Conservation (phyloP, 1,140 invertebrate genomes). For the Drosophila aff. region DNA sequence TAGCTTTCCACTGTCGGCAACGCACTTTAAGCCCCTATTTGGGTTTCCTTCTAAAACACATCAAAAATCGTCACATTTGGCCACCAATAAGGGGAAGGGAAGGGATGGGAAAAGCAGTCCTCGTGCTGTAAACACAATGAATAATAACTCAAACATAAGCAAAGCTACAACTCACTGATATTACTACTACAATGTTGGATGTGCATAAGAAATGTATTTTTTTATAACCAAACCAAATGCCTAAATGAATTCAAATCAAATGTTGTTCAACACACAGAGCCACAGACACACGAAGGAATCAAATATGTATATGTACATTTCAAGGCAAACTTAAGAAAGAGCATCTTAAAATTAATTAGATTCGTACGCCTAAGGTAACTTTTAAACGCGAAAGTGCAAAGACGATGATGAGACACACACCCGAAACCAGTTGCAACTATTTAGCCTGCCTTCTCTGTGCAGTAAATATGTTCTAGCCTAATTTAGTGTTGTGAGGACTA, state of each 20-base stretch:
- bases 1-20: slow-evolving; percentile 61
- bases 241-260: slow-evolving; percentile 52
- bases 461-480: slow-evolving; percentile 47
- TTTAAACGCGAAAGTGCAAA: slow-evolving; percentile 51
- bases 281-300: slow-evolving; percentile 44
- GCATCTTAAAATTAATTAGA: slow-evolving; percentile 48
- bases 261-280: slow-evolving; percentile 56
- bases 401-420: slow-evolving; percentile 40
- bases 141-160: slow-evolving; percentile 53
- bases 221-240: slow-evolving; percentile 53
- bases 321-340: slow-evolving; percentile 38
- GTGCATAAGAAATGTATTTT: slow-evolving; percentile 74
- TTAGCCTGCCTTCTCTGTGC: slow-evolving; percentile 24
- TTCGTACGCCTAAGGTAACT: slow-evolving; percentile 50
- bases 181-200: slow-evolving; percentile 70
- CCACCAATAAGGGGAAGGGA: slow-evolving; percentile 46
- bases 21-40: background rate
- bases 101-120: background rate
- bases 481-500: slow-evolving; percentile 24
- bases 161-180: slow-evolving; percentile 70
- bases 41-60: background rate
- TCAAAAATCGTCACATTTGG: slow-evolving; percentile 76
- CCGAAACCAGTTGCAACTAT: slow-evolving; percentile 58
- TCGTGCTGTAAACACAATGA: slow-evolving; percentile 27
- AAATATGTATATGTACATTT: slow-evolving; percentile 54